Percentiles rank a stretch among this genome's conserved stretches.
phyloP scores from a whole-genome alignment of 2,888 invertebrate species.

The Cephus rjabovi region DNA sequence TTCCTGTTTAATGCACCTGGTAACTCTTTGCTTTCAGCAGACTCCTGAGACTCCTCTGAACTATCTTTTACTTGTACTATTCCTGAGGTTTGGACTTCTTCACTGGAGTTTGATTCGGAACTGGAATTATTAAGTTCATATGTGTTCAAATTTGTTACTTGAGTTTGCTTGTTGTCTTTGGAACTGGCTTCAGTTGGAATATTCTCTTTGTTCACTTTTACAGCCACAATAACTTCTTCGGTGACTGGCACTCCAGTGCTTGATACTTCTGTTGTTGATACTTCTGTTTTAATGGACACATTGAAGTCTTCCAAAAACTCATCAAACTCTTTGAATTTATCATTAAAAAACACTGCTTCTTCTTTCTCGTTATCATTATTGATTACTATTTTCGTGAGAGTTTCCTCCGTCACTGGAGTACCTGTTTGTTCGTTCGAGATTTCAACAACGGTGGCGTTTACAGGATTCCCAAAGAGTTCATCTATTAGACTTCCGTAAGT shows the following conservation, averaged over 20 bases:
- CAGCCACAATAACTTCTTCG: slow-evolving; percentile 44
- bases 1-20: slow-evolving; percentile 19
- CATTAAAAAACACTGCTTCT: slow-evolving; percentile 37
- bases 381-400: slow-evolving; percentile 35
- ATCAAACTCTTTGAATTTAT: slow-evolving; percentile 55
- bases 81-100: not conserved
- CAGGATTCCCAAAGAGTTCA: slow-evolving; percentile 23
- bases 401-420: slow-evolving; percentile 36
- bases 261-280: not conserved
- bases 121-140: not conserved
- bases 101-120: not conserved
- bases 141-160: not conserved
- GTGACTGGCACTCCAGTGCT: slow-evolving; percentile 29
- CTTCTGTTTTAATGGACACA: slow-evolving; percentile 34
- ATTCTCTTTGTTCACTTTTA: slow-evolving; percentile 21
- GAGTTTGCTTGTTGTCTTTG: not conserved
- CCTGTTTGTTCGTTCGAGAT: slow-evolving; percentile 12
- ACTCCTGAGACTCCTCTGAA: slow-evolving; percentile 15
- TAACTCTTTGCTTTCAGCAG: slow-evolving; percentile 3
- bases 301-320: slow-evolving; percentile 57
- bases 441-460: slow-evolving; percentile 1
- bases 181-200: not conserved
- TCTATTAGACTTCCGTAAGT: slow-evolving; percentile 32
- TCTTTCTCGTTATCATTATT: slow-evolving; percentile 27
- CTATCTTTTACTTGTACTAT: not conserved